Conservation (phyloP, 2,113 vertebrate species). For the Triplophysa dalaica region DNA sequence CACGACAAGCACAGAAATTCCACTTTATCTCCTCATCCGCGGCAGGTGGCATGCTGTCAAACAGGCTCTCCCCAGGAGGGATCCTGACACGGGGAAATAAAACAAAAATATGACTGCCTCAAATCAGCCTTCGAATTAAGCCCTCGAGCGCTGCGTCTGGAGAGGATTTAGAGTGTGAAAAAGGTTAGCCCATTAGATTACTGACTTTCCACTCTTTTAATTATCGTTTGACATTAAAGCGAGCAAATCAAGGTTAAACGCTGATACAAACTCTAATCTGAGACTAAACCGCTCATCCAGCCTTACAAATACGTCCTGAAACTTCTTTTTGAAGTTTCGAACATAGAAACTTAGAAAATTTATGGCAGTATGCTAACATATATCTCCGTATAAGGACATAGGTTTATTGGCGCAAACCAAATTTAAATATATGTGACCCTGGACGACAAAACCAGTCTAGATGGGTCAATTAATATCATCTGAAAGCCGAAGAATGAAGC, state of each 20-base stretch:
- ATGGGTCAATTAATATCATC: no score
- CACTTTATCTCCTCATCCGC: conserved; percentile 54
- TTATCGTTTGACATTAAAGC: conserved; percentile 36
- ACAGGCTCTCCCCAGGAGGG: conserved; percentile 76
- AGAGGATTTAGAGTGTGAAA: conserved; percentile 54
- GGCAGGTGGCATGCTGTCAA: conserved; percentile 68
- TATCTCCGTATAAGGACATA: no score
- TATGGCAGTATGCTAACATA: no score
- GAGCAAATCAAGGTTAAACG: conserved; percentile 45
- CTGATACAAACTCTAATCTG: conserved; percentile 42
- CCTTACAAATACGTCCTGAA: not conserved
- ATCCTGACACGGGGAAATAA: conserved; percentile 68
- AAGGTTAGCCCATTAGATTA: conserved; percentile 58
- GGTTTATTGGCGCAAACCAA: no score
- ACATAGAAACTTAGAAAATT: not conserved
- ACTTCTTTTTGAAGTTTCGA: not conserved
- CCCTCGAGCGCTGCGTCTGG: conserved; percentile 38
- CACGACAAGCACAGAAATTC: conserved; percentile 73
- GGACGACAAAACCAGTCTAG: no score
- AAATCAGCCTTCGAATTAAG: conserved; percentile 56
- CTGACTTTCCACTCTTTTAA: conserved; percentile 23
- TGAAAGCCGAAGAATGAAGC: no score
- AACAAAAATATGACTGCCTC: conserved; percentile 43
- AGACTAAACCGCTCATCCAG: conserved; percentile 18
- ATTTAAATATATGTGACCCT: no score